Evolutionary conservation across 2,888 invertebrate genomes (phyloP).

Genomic region (Hybos culiciformis): DNA sequence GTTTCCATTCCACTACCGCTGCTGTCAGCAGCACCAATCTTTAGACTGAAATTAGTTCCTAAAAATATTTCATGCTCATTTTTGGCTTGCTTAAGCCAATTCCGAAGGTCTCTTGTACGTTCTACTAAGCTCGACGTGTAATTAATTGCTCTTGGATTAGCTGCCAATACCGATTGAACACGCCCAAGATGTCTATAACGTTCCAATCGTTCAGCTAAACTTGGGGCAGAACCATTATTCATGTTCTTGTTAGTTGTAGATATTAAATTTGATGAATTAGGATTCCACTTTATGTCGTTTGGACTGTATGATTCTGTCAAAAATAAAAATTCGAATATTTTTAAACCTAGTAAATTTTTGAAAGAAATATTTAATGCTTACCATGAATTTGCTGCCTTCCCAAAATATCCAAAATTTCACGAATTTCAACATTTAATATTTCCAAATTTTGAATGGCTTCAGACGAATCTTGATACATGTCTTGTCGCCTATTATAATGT

Average conservation of each 20-base stretch:
- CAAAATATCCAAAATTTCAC: constrained; percentile 54
- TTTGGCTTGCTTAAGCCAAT: constrained; percentile 48
- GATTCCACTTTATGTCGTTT: no score
- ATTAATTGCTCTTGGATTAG: constrained; percentile 36
- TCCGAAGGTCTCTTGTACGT: constrained; percentile 48
- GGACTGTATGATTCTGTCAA: no score
- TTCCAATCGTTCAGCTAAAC: constrained; percentile 41
- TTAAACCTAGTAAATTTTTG: background rate
- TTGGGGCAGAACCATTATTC: constrained; percentile 32
- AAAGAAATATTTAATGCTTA: constrained; percentile 7
- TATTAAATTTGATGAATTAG: no score
- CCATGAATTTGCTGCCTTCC: constrained; percentile 41
- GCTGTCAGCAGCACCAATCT: background rate
- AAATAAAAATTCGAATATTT: background rate
- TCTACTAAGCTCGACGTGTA: constrained; percentile 49
- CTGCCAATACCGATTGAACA: constrained; percentile 34
- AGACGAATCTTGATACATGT: constrained; percentile 46
- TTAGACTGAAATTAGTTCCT: background rate
- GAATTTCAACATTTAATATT: constrained; percentile 54
- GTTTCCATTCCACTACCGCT: background rate
- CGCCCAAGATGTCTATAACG: constrained; percentile 40
- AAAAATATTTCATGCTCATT: constrained; percentile 31
- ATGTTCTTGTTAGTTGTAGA: no score
- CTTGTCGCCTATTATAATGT: constrained; percentile 27
- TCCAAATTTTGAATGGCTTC: constrained; percentile 57